Evolutionary conservation across 1,140 invertebrate species (phyloP), one percentile per base, ranked within the genome.

Genomic region (Drosophila mauritiana): DNA sequence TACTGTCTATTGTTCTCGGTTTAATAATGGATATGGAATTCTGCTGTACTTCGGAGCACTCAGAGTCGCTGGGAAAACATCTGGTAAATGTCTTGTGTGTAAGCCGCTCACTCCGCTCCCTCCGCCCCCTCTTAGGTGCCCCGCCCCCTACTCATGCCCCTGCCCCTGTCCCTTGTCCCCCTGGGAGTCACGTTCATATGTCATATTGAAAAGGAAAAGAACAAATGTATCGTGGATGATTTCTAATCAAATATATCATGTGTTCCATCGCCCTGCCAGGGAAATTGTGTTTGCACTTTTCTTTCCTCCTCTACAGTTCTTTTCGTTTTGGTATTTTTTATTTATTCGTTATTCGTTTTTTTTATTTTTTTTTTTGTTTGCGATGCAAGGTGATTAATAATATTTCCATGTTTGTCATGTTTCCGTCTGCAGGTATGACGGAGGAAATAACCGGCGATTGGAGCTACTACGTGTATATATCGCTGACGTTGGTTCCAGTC

Each of bases 381-480:
- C n/a, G 1, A 27, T 54, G 22, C 7, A 2, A 36, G 62, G 58
- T 73, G 34, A 73, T 55, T 62, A 40, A 68, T 61, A 43, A 46
- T 54, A 15, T 59, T 39, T 31, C 37, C 63, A 42, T 72, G 25
- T 54, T n/a, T 57, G n/a, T 4, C 20, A 17, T 22, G 20, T 22
- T 72, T 56, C 65, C 34, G 42, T 57, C 54, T 58, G 54, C 78
- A 91, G 90, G 70, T 80, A 91, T 91, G 86, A 91, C 86, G 90
- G 90, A 92, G 81, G 76, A 90, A 78, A 86, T 92, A 74, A 92
- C 89, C 15, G 90, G 84, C 55, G 82, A 91, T 81, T 91, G 82
- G 90, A 83, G 72, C 67, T 92, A 92, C 78, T 92, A 92, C 70
- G 67, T 92, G 65, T 92, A 91, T 59, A 85, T 92, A 73, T 75